Base-by-base conservation (phyloP, 2,113 vertebrate species). In the Setophaga kirtlandii region DNA sequence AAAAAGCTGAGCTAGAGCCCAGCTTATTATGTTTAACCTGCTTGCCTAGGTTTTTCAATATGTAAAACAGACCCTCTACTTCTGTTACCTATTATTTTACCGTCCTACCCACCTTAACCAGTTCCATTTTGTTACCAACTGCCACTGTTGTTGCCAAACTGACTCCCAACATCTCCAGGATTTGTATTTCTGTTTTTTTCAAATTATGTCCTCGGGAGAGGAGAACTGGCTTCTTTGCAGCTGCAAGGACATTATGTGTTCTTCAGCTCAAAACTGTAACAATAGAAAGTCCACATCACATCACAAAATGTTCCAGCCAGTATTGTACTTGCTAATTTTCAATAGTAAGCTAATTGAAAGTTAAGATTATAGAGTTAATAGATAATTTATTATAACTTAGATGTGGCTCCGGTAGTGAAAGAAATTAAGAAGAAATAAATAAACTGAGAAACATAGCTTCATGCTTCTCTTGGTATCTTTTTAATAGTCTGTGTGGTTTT, bases 221-320 rank as follows among this genome's bases (percentile, higher is more conserved):
- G 11, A 30, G 19, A 56, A 28, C 2, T 65, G 33, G 12, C 25
- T 37, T 37, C 11, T 53, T 67, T 37, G n/a, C 39, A 83, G 14
- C 49, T 68, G 24, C 28, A 76, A 68, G 23, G 28, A 46, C 2
- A 23, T 7, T 6, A 25, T 0, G 0, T 7, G 9, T 18, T 41
- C 37, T 58, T 87, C 52, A 67, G 16, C 21, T 87, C 23, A 67
- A 62, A 91, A 63, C 13, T 33, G 15, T 39, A n/a, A 18, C 18
- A 18, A 27, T 21, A 31, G 21, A 23, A n/a, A 65, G 24, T 44
- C 11, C 28, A 24, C 6, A 25, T 44, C 31, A 62, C 22, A 37
- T 55, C 58, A 56, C 5, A 30, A 6, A 33, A 6, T 52, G 10
- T 19, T 64, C 11, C 52, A 58, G 21, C 16, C 3, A 2, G 3